Conservation (phyloP, 2,113 vertebrate species). For the Apodemus sylvaticus region DNA sequence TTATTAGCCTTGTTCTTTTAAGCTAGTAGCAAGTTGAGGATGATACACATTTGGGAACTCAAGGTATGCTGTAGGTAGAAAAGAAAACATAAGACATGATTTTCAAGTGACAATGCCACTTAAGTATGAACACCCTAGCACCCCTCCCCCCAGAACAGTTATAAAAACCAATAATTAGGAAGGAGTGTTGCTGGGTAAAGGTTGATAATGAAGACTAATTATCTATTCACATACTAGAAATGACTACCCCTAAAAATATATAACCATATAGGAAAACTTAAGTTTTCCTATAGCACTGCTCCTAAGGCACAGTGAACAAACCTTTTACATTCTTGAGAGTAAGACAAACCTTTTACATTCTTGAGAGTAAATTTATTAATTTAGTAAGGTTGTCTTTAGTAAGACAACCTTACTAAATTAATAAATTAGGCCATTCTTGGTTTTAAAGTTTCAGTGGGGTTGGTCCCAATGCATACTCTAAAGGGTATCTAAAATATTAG, state of each 20-base stretch:
- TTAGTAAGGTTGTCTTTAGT: too few species aligned
- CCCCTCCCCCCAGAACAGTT: not conserved
- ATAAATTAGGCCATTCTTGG: not conserved
- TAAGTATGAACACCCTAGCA: too few species aligned
- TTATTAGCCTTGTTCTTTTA: constrained; percentile 18
- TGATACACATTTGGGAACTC: not conserved
- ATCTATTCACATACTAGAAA: not conserved
- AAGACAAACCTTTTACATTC: too few species aligned
- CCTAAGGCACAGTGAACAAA: not conserved
- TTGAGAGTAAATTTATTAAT: too few species aligned
- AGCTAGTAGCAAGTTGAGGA: not conserved
- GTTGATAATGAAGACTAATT: not conserved
- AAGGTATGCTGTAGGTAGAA: not conserved
- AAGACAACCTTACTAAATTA: not conserved
- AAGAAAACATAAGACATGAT: not conserved
- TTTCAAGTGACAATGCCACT: not conserved
- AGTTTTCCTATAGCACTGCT: too few species aligned
- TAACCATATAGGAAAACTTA: not conserved
- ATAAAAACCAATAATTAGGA: not conserved
- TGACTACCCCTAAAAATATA: not conserved
- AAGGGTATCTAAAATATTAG: not conserved
- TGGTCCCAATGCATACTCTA: not conserved
- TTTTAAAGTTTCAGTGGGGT: not conserved
- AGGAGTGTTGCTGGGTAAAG: not conserved
- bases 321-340: not conserved